Evolutionary conservation across 2,888 invertebrate genomes (phyloP).

Genomic region (Leistus spinibarbis): DNA sequence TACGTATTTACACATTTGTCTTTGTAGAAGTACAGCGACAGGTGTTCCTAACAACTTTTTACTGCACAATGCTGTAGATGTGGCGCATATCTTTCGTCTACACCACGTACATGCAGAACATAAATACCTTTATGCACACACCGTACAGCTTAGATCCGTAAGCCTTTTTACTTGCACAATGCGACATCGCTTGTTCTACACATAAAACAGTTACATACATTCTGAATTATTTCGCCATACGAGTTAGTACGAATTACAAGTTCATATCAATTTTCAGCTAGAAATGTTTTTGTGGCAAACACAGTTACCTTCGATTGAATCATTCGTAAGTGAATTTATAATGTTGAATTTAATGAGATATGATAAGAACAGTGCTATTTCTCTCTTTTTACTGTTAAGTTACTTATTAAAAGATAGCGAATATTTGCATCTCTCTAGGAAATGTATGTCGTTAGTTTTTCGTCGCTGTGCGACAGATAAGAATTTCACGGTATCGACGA

Average conservation of each 20-base stretch:
- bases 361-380: neutral
- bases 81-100: neutral
- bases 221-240: neutral
- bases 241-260: neutral
- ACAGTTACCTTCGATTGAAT: neutral
- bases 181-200: neutral
- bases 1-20: neutral
- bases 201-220: neutral
- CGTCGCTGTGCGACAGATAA: conserved; percentile 11
- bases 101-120: neutral
- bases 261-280: neutral
- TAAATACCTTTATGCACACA: neutral
- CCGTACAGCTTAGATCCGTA: neutral
- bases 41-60: neutral
- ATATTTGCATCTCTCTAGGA: neutral
- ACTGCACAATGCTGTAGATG: neutral
- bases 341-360: neutral
- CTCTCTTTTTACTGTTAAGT: conserved; percentile 12
- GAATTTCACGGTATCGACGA: conserved; percentile 9
- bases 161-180: neutral
- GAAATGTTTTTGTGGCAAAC: neutral
- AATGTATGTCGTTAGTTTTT: neutral
- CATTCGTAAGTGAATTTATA: neutral
- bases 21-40: neutral
- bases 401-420: neutral